phyloP scores from a whole-genome alignment of 2,888 invertebrate species.

The Hemicrepidius hirtus region DNA sequence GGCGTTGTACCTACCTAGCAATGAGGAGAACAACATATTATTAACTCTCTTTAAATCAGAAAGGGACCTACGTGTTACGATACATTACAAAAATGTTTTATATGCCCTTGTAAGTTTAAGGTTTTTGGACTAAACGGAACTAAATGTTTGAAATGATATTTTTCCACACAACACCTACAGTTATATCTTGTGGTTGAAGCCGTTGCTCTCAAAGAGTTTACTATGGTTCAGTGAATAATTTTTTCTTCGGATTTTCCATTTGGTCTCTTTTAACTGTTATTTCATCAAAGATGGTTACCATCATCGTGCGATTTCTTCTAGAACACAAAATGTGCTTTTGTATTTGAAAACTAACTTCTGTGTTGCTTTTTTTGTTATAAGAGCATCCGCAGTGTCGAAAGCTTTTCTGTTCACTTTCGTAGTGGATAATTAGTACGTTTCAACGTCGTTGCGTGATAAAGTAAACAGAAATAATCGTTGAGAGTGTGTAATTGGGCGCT shows the following conservation, averaged over 20 bases:
- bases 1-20: conserved; percentile 13
- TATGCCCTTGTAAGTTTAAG: no score
- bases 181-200: conserved; percentile 3
- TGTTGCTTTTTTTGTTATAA: conserved; percentile 2
- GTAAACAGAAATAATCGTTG: conserved; percentile 66
- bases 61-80: no score
- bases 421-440: conserved; percentile 46
- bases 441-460: conserved; percentile 64
- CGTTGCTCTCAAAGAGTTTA: conserved; percentile 9
- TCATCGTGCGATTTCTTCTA: no score
- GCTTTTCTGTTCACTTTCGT: conserved; percentile 46
- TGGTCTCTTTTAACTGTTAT: not conserved
- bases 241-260: conserved; percentile 15
- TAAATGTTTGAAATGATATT: no score
- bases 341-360: not conserved
- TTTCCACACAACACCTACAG: not conserved
- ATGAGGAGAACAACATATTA: not conserved
- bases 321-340: not conserved
- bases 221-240: conserved; percentile 12
- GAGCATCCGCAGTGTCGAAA: conserved; percentile 33
- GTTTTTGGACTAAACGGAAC: no score
- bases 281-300: no score
- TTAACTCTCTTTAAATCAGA: conserved; percentile 1
- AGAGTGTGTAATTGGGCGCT: conserved; percentile 68
- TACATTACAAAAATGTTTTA: no score